A percentile compares a stretch with the other conserved stretches of the same genome.
These are phyloP conservation scores for Gobio occitaniae DNA, from an alignment of 2,797 vertebrate species.

Conservation along the genomic window DNA sequence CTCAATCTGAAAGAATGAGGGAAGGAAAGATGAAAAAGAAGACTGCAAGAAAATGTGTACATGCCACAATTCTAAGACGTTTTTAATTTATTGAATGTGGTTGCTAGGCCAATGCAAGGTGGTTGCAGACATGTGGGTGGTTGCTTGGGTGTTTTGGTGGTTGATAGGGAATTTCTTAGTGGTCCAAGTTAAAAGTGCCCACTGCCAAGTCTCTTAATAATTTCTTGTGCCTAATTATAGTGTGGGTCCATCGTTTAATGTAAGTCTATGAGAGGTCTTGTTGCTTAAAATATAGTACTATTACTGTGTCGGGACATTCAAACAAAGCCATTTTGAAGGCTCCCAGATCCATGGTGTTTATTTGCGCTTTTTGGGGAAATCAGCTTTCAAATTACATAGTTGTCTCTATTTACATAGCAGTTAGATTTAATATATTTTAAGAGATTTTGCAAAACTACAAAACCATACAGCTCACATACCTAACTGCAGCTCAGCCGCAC, in stretches of 20 bases:
- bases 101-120: background rate
- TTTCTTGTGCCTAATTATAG: background rate
- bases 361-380: conserved; percentile 4
- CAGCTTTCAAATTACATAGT: background rate
- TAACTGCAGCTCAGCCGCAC: background rate
- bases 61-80: background rate
- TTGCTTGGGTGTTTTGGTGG: background rate
- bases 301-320: background rate
- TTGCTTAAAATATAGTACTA: background rate
- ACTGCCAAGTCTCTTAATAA: background rate
- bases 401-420: background rate
- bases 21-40: background rate
- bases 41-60: background rate
- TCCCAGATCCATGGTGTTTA: background rate
- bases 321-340: conserved; percentile 1
- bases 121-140: background rate
- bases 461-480: background rate
- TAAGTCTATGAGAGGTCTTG: background rate
- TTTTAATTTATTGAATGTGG: conserved; percentile 23
- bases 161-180: background rate
- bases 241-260: background rate
- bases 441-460: background rate
- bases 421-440: background rate
- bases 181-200: background rate
- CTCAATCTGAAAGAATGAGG: conserved; percentile 37